Conservation (phyloP, 2,888 invertebrate genomes). For the Icerya purchasi region DNA sequence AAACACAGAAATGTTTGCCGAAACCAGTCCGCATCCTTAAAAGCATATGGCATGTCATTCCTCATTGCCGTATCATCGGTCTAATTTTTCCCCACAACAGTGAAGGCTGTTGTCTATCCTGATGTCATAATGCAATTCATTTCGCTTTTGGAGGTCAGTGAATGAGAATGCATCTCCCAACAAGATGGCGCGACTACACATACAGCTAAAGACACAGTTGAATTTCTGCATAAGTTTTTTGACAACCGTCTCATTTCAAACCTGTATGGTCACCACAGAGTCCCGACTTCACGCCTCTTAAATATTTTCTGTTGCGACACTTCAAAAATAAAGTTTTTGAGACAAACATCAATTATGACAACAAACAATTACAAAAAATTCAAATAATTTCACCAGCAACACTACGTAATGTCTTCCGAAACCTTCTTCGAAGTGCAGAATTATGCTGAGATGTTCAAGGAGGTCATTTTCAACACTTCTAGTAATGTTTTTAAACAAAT, state of each 20-base stretch:
- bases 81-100: slow-evolving; percentile 8
- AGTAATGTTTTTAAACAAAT: no score
- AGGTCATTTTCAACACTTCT: no score
- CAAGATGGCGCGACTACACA: slow-evolving; percentile 12
- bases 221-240: slow-evolving; percentile 7
- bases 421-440: no score
- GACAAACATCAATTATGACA: no score
- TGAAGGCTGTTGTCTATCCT: slow-evolving; percentile 5
- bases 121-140: slow-evolving; percentile 9
- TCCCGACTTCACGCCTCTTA: slow-evolving; percentile 6
- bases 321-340: no score
- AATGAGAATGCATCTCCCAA: slow-evolving; percentile 7
- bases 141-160: no score
- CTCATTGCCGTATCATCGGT: slow-evolving; percentile 4
- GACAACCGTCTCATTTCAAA: slow-evolving; percentile 3
- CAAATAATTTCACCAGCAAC: no score
- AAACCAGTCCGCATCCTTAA: slow-evolving; percentile 6
- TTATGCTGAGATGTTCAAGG: no score
- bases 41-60: slow-evolving; percentile 9
- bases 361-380: no score
- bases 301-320: slow-evolving; percentile 10
- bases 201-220: slow-evolving; percentile 6
- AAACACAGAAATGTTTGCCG: no score
- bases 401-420: no score
- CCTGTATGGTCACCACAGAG: slow-evolving; percentile 7